Evolutionary conservation across 1,140 invertebrate genomes (phyloP).

Genomic region (Atta cephalotes): DNA sequence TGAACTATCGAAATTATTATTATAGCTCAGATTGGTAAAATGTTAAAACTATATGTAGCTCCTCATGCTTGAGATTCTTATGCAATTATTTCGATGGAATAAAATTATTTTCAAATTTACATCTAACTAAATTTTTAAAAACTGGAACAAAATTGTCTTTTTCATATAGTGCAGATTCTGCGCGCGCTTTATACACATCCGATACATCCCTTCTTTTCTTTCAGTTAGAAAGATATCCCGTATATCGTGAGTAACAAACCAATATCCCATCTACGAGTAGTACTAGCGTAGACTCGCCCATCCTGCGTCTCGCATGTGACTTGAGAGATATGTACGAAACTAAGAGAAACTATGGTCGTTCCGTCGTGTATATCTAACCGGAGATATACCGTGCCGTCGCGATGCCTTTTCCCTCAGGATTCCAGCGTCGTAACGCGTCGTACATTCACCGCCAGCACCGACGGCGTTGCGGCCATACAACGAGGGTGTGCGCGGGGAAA

Average conservation of each 20-base stretch:
- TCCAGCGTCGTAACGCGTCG: slow-evolving; percentile 33
- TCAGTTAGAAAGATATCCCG: slow-evolving; percentile 7
- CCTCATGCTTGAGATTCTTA: no score
- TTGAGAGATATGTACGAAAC: slow-evolving; percentile 45
- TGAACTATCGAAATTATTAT: no score
- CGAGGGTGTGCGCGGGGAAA: neutral
- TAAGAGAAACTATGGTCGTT: slow-evolving; percentile 48
- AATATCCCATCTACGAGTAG: slow-evolving; percentile 1
- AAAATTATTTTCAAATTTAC: no score
- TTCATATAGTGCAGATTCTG: neutral
- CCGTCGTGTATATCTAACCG: slow-evolving; percentile 56
- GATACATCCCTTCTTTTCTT: neutral
- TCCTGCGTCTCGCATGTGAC: slow-evolving; percentile 28
- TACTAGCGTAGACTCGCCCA: neutral
- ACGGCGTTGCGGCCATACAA: slow-evolving; percentile 23
- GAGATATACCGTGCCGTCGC: slow-evolving; percentile 35
- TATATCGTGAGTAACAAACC: slow-evolving; percentile 15
- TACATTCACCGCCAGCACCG: slow-evolving; percentile 53
- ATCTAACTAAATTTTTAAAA: no score
- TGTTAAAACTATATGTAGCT: no score
- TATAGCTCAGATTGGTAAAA: no score
- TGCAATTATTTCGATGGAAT: no score
- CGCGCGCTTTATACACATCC: neutral
- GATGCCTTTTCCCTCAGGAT: slow-evolving; percentile 46
- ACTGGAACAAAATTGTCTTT: no score